phyloP scores from a whole-genome alignment of 2,888 invertebrate genomes.

The Fragum fragum region DNA sequence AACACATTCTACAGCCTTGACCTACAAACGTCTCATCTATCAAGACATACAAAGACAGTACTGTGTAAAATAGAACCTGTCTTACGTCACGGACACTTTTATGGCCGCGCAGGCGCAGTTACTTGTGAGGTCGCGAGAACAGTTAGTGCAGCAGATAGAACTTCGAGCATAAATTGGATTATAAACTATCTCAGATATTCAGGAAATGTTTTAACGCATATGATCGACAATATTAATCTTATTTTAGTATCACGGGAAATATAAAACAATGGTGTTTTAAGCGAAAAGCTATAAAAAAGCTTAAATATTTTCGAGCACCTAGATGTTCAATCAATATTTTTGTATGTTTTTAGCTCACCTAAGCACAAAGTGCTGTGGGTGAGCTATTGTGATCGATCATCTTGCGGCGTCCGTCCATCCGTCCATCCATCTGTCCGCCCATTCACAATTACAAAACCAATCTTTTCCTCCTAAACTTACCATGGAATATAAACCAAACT shows the following conservation, averaged over 20 bases:
- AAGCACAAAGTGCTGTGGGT: no score
- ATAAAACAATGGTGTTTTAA: no score
- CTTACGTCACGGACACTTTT: conserved; percentile 3
- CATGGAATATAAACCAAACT: no score
- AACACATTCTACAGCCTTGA: background rate
- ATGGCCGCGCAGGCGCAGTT: background rate
- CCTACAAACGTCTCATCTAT: background rate
- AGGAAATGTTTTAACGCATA: background rate
- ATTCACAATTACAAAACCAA: no score
- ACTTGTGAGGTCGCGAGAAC: background rate
- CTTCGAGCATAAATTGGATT: background rate
- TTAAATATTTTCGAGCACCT: no score
- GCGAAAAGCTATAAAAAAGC: no score
- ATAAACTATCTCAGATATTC: background rate
- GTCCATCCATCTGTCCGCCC: no score
- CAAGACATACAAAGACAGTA: background rate
- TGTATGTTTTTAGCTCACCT: no score
- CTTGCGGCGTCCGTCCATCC: no score
- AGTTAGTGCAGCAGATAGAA: background rate
- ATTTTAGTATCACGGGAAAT: background rate
- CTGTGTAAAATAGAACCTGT: conserved; percentile 14
- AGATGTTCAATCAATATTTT: no score
- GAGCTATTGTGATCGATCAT: no score
- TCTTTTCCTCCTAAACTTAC: no score
- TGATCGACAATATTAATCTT: background rate